phyloP scores from a whole-genome alignment of 2,113 vertebrate species.

The Procavia capensis region DNA sequence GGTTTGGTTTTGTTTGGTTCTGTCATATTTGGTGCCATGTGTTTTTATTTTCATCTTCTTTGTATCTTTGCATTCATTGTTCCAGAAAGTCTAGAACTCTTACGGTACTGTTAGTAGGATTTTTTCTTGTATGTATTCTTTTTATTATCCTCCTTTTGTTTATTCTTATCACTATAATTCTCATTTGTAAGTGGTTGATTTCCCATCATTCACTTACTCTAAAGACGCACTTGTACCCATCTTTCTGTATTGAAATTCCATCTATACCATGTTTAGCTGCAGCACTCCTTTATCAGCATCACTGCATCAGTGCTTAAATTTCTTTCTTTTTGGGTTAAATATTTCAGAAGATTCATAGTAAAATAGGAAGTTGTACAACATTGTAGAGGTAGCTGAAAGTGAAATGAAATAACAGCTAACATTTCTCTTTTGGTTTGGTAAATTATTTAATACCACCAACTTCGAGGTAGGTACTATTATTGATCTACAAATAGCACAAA shows the following conservation, averaged over 20 bases:
- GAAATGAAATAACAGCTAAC: neutral
- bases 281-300: neutral
- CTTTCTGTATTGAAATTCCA: neutral
- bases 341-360: neutral
- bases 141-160: neutral
- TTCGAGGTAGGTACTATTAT: neutral
- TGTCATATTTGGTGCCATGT: neutral
- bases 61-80: neutral
- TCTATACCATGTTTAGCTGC: neutral
- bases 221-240: neutral
- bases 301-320: neutral
- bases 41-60: neutral
- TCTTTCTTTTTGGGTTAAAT: neutral
- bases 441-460: neutral
- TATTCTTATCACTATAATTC: neutral
- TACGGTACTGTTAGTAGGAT: neutral
- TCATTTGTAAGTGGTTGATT: neutral
- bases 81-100: neutral
- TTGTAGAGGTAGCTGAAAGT: neutral
- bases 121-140: neutral
- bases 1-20: no score
- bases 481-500: neutral
- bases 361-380: neutral
- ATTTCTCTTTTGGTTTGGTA: neutral
- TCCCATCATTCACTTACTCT: neutral